Base-by-base conservation (phyloP, 2,113 vertebrate species). In the Tenebrosternarchus preto region DNA sequence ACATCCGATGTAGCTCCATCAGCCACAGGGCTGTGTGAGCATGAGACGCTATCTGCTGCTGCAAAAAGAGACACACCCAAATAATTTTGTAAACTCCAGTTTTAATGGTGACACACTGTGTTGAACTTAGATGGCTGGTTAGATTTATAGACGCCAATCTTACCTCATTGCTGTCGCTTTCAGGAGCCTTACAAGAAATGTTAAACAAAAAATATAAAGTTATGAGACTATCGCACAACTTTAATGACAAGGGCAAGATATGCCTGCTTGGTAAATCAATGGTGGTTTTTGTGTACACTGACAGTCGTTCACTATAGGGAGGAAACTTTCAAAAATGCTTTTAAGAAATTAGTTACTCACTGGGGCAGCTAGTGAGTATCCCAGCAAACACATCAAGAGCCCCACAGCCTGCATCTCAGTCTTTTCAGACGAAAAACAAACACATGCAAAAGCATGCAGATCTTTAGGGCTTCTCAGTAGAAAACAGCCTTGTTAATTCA, bases 1-100 rank as follows among this genome's bases (percentile, higher is more conserved):
- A 88, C 43, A 91, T 33, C 76, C 93, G 88, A 86, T 91, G 90
- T 73, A 93, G 77, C 80, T 92, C 90, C 92, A 92, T 93, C 87
- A 90, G 87, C 86, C 89, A 88, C 77, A 91, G 82, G 85, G 89
- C 91, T 39, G 84, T 85, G 84, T 92, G 91, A 81, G 91, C 89
- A 86, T 92, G 89, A 4, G 85, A 86, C 7, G 84, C 86, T 81
- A 80, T 76, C 86, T 90, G 90, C 83, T 85, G 76, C 59, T 68
- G 22, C 20, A 50, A 2, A 9, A 76, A 60, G 57, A 84, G 81
- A 90, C 71, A 3, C 59, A 53, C 15, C 63, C n/a, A 5, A 25
- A 25, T 43, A 19, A 55, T 46, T 19, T 71, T 9, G 29, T 3
- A 55, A 22, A 20, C 43, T 68, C 3, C 8, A 8, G 5, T 36